Evolutionary conservation across 2,888 invertebrate genomes (phyloP).

Genomic region (Cryptus viduatorius): DNA sequence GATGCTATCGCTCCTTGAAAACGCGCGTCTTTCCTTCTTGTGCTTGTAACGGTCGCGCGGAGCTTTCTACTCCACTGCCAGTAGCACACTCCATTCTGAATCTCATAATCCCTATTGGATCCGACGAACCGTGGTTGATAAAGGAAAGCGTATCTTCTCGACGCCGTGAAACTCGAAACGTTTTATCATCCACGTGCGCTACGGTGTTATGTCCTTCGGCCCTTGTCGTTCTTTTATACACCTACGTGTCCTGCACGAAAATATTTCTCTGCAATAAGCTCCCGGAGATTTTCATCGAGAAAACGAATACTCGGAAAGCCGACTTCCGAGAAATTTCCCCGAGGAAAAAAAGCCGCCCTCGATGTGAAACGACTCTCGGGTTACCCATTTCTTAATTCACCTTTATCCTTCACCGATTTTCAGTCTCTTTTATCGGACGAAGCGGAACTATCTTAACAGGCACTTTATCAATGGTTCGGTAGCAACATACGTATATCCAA

Average conservation of each 20-base stretch:
- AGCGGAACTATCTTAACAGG: not conserved
- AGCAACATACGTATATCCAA: not conserved
- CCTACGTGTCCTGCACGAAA: conserved; percentile 32
- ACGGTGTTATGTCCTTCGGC: conserved; percentile 52
- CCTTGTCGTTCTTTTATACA: conserved; percentile 31
- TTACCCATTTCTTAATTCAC: not conserved
- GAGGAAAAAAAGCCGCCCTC: not conserved
- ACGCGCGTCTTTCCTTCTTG: conserved; percentile 1
- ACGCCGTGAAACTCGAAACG: conserved; percentile 42
- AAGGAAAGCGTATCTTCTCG: conserved; percentile 71
- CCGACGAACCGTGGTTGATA: conserved; percentile 73
- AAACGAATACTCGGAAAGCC: not conserved
- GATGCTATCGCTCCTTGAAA: conserved; percentile 33
- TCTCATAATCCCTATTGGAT: conserved; percentile 79
- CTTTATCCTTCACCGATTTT: not conserved
- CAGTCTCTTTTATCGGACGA: not conserved
- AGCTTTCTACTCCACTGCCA: conserved; percentile 61
- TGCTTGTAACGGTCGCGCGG: conserved; percentile 25
- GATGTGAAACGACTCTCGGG: not conserved
- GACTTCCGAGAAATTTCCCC: conserved; percentile 15
- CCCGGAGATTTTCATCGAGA: conserved; percentile 24
- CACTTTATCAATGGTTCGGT: not conserved
- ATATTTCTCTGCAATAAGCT: conserved; percentile 33
- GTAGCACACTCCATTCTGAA: conserved; percentile 70
- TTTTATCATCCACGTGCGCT: conserved; percentile 33